phyloP scores from a whole-genome alignment of 2,797 vertebrate species.

The Hozukius guyotensis region DNA sequence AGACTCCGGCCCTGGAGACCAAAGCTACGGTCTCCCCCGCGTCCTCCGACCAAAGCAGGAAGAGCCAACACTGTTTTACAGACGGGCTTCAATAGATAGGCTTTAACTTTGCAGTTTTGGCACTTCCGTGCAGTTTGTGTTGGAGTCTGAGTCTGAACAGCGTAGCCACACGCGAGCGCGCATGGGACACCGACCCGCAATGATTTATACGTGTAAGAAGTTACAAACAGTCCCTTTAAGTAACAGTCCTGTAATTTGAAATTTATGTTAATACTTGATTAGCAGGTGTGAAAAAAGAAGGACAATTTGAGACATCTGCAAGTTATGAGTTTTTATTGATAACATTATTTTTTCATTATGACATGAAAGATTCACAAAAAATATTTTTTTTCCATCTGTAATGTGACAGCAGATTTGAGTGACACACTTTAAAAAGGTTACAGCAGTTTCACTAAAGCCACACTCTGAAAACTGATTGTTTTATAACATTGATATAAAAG shows the following conservation, averaged over 20 bases:
- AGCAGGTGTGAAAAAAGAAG: background rate
- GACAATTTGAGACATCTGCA: background rate
- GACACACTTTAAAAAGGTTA: slow-evolving; percentile 3
- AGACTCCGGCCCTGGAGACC: too few species aligned
- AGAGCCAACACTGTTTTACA: too few species aligned
- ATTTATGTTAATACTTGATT: background rate
- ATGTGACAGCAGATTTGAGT: background rate
- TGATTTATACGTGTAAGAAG: too few species aligned
- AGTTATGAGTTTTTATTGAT: slow-evolving; percentile 25
- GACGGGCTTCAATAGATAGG: too few species aligned
- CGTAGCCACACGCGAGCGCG: too few species aligned
- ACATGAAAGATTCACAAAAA: slow-evolving; percentile 7
- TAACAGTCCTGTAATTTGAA: background rate
- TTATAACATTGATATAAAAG: background rate
- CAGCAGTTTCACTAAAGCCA: background rate
- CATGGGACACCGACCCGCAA: too few species aligned
- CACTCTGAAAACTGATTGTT: background rate
- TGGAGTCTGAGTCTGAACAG: too few species aligned
- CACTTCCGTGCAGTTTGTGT: too few species aligned
- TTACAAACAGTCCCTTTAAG: background rate
- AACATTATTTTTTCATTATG: background rate
- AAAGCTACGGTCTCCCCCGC: too few species aligned
- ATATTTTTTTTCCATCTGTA: background rate
- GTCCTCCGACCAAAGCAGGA: too few species aligned
- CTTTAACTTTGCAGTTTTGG: too few species aligned